Percentiles rank a stretch among this genome's conserved stretches.
These are phyloP conservation scores for Phataginus tricuspis DNA, from an alignment of 2,797 vertebrate genomes.

Conservation along the genomic window DNA sequence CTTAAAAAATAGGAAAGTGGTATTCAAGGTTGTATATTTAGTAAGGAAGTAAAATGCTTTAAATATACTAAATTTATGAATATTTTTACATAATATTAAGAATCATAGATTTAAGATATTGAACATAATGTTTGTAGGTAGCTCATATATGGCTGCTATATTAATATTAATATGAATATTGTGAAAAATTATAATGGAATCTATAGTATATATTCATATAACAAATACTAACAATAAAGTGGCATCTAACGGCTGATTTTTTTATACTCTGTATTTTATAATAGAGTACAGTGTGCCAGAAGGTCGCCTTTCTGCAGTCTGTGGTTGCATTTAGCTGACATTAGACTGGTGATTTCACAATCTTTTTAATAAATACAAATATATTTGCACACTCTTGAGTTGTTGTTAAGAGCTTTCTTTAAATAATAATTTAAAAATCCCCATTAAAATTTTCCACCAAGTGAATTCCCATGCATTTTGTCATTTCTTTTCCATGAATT, in stretches of 20 bases:
- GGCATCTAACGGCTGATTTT: neutral
- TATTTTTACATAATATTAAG: conserved; percentile 13
- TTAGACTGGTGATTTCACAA: conserved; percentile 31
- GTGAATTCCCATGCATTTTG: neutral
- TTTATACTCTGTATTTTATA: neutral
- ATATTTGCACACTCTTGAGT: neutral
- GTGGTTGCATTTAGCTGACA: neutral
- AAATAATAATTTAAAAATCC: conserved; percentile 5
- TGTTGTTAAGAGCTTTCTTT: neutral
- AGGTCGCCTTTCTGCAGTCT: neutral
- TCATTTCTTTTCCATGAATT: conserved; percentile 45
- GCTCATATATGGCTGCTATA: neutral
- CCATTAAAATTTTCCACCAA: conserved; percentile 18
- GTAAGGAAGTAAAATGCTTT: neutral
- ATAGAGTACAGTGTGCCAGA: neutral
- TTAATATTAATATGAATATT: neutral
- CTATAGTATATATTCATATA: neutral
- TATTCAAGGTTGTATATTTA: neutral
- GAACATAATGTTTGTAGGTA: neutral
- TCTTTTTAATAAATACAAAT: conserved; percentile 15
- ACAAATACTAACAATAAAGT: neutral
- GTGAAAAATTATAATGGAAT: neutral
- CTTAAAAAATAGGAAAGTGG: neutral
- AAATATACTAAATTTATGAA: neutral
- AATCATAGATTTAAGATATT: neutral